Evolutionary conservation across 2,888 invertebrate genomes (phyloP), one percentile per base, ranked within the genome.

Genomic region (Nysson spinosus): DNA sequence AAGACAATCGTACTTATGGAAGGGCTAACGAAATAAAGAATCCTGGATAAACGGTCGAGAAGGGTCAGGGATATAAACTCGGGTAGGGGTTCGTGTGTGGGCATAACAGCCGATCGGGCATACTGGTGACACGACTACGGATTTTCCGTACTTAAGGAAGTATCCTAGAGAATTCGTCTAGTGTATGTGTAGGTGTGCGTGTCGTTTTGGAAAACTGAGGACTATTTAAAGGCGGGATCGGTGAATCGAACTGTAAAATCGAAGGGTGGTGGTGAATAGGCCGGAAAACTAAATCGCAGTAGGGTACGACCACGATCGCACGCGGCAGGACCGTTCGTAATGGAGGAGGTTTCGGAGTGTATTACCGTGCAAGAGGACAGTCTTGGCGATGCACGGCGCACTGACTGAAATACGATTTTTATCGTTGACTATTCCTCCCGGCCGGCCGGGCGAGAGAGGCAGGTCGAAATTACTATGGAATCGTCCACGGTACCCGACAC

Each of bases 391-490:
- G 70, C 55, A 56, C 46, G 57, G 50, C 65, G 67, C 60, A 54
- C 57, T 57, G 58, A 67, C 69, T 72, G 67, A 70, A 35, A 64
- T 64, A 43, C 74, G 56, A 51, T 44, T 58, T 55, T 51, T 46
- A 42, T 51, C 63, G 44, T 46, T 64, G 57, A 63, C 62, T 43
- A 55, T 55, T 40, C 37, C 37, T 22, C 65, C 65, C 75, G 70
- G 70, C 77, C 72, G 65, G 72, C 64, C 71, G 71, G 72, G 58
- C 44, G 37, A 61, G 51, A 62, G 56, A 65, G 63, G 34, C 70
- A 60, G 47, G 35, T 62, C 56, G 55, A 62, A 66, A 55, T 58
- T 73, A 58, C 64, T 64, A 74, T 73, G 78, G 72, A 52, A 74
- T 73, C 77, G 71, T 66, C 68, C 73, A 68, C 68, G 57, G 42